Base-by-base conservation (phyloP, 2,888 invertebrate genomes). In the Coenonympha glycerion region DNA sequence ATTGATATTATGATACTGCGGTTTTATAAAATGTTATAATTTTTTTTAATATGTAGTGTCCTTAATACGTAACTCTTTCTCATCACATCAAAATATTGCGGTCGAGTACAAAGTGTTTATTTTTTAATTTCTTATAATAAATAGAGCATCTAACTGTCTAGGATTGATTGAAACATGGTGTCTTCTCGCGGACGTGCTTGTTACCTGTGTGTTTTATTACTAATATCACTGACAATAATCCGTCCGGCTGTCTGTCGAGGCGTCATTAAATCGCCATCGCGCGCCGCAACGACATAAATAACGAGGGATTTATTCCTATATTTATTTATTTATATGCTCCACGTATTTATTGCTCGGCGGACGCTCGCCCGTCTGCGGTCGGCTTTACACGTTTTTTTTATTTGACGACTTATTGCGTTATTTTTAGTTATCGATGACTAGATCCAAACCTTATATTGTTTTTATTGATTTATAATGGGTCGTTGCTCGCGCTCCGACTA, bases 221-320 rank as follows among this genome's bases (percentile, higher is more conserved):
- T 40, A 66, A 71, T 67, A 71, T 70, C 68, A 69, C 62, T 66
- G 69, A 66, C 73, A 68, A 69, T 69, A 69, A 70, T 69, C 71
- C 67, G 61, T 71, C 72, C 60, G 66, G 64, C 68, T 47, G 65
- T 63, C 69, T 62, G 65, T 69, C 71, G 65, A 50, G 56, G 55
- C 68, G 71, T 79, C 78, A 79, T 80, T 77, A 78, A 77, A 77
- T 65, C 63, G 61, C 72, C 75, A 75, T 78, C 69, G 65, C 55
- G 56, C 65, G 56, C 54, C 64, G 66, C 71, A 71, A 63, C 65
- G 64, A 73, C 76, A 76, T 79, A 76, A 79, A 79, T 79, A 73
- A 77, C 71, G 64, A 65, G 55, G 69, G 73, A 73, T 77, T 78
- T 78, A 76, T 74, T 66, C 59, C 62, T 65, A 66, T 71, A 73